These are phyloP conservation scores for Phengaris arion DNA, from an alignment of 2,888 invertebrate species.

Conservation along the genomic window DNA sequence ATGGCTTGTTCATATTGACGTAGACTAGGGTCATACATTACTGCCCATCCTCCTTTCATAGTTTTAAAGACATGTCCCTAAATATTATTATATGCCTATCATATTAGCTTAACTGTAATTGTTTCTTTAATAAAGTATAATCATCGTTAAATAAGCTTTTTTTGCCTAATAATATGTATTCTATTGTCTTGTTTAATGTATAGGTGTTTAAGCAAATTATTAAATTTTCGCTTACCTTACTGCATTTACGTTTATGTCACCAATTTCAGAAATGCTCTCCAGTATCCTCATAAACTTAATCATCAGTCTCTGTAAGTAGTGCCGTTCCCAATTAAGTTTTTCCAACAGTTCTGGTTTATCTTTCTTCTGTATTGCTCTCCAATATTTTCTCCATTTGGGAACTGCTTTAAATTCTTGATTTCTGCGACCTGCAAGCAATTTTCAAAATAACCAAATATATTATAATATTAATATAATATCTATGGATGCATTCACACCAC, in stretches of 20 bases:
- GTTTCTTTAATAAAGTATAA: no score
- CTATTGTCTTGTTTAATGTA: background rate
- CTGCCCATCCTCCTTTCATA: no score
- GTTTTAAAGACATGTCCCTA: no score
- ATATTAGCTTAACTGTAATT: no score
- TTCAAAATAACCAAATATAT: background rate
- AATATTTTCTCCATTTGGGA: slow-evolving; percentile 95
- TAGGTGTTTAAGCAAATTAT: background rate
- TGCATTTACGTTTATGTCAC: slow-evolving; percentile 77
- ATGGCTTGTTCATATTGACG: no score
- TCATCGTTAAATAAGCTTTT: no score
- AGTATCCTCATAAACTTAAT: slow-evolving; percentile 91
- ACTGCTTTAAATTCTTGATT: slow-evolving; percentile 91
- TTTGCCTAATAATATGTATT: no score
- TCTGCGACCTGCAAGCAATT: slow-evolving; percentile 80
- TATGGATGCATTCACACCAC: background rate
- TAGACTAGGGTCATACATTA: no score
- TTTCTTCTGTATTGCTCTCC: slow-evolving; percentile 92
- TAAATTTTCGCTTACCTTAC: slow-evolving; percentile 59
- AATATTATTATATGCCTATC: no score
- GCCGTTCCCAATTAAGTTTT: slow-evolving; percentile 90
- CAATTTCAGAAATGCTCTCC: slow-evolving; percentile 84
- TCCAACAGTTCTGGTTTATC: slow-evolving; percentile 85
- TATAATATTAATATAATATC: background rate
- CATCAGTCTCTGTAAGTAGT: slow-evolving; percentile 91